Base-by-base conservation (phyloP, 2,797 vertebrate species). In the Acomys russatus region DNA sequence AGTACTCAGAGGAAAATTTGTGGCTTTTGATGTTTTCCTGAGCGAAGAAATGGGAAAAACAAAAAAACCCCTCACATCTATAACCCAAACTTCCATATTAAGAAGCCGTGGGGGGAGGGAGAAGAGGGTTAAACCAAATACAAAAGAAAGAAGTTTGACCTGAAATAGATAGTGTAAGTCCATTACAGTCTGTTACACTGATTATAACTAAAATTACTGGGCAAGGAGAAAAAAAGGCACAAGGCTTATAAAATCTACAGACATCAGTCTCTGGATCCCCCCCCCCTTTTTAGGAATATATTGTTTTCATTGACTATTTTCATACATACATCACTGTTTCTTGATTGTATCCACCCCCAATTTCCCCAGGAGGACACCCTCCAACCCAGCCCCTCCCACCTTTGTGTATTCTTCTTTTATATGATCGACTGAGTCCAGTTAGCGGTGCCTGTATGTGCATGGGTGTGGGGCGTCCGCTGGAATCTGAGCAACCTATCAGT, bases 201-300 rank as follows among this genome's bases (percentile, higher is more conserved):
- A 93, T 70, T 80, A 28, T 54, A 88, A 76, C n/a, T n/a, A 85
- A 93, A 87, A 22, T 85, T 35, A 38, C 5, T 76, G 66, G 64
- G 66, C 61, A 20, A 1, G 38, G 35, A 9, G 56, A 17, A 17
- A 28, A 22, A 20, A 66, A 66, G 82, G 2, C 61, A 49, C 61
- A 44, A 63, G 23, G 38, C 44, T 38, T 49, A 30, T 20, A 66
- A 84, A 44, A 66, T 64, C 25, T 3, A 1, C 61, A 49, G 82
- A 84, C 28, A 84, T 49, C 28, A 66, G 9, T 49, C 82, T 84
- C 38, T 49, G 15, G 35, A 23, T 8, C 63, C 30, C 38, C 20
- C 2, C 25, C 15, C 17, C 30, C 9, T 20, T 61, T 59, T 66
- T 33, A 66, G 28, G 82, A 84, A 66, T 44, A 66, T 84, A 74